Percentiles rank a stretch among this genome's conserved stretches.
phyloP scores from a whole-genome alignment of 2,888 invertebrate species.

The Ornithoptera alexandrae region DNA sequence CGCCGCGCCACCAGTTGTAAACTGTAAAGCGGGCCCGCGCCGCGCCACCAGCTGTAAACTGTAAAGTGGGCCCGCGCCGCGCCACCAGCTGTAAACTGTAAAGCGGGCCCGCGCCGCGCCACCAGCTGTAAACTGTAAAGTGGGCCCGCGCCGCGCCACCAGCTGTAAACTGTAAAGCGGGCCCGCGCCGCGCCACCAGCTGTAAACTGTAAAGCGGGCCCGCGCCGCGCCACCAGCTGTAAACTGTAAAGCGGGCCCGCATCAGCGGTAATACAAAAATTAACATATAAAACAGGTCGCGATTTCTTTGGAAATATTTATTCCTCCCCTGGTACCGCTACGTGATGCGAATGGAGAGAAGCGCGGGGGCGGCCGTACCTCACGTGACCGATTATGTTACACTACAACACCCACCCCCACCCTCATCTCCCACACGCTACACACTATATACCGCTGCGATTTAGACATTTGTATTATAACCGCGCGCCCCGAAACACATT shows the following conservation, averaged over 20 bases:
- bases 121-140: too few relatives aligned
- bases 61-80: too few relatives aligned
- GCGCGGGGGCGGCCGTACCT: conserved; percentile 39
- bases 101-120: too few relatives aligned
- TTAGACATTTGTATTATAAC: conserved; percentile 31
- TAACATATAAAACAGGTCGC: conserved; percentile 69
- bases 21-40: too few relatives aligned
- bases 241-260: conserved; percentile 42
- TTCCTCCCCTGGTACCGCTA: conserved; percentile 71
- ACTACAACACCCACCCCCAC: conserved; percentile 34
- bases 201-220: too few relatives aligned
- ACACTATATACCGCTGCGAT: neutral
- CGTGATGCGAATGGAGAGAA: conserved; percentile 58
- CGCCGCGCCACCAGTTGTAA: too few relatives aligned
- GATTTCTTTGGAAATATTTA: conserved; percentile 67
- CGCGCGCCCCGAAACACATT: neutral
- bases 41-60: too few relatives aligned
- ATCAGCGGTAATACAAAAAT: conserved; percentile 58
- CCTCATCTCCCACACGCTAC: neutral
- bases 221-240: conserved; percentile 35
- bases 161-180: too few relatives aligned
- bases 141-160: too few relatives aligned
- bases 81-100: too few relatives aligned
- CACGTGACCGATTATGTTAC: conserved; percentile 55
- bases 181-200: too few relatives aligned